phyloP scores from a whole-genome alignment of 2,888 invertebrate species.

The Mesopsocus fuscifrons region DNA sequence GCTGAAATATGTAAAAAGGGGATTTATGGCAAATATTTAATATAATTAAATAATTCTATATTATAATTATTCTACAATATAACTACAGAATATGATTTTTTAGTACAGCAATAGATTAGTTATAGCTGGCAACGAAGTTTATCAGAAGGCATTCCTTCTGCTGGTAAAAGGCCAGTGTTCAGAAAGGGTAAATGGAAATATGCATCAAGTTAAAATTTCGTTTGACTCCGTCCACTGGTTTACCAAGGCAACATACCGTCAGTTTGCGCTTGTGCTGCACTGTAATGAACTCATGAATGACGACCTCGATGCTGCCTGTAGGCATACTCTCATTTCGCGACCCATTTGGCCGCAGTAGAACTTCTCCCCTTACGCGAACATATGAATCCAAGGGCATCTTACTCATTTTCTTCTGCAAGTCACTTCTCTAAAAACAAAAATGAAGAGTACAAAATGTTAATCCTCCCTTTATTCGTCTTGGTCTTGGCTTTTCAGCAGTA shows the following conservation, averaged over 20 bases:
- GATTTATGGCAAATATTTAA: too few species aligned
- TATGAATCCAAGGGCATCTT: slow-evolving; percentile 27
- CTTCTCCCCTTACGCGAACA: slow-evolving; percentile 25
- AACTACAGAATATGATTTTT: too few species aligned
- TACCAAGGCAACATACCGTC: too few species aligned
- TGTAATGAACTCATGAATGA: slow-evolving; percentile 23
- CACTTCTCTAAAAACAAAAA: slow-evolving; percentile 7
- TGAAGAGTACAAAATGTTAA: slow-evolving; percentile 3
- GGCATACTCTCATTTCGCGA: slow-evolving; percentile 26
- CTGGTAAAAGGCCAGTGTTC: too few species aligned
- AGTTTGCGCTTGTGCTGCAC: slow-evolving; percentile 21
- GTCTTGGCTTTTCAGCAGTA: not conserved
- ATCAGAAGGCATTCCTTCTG: too few species aligned
- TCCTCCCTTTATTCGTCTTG: not conserved
- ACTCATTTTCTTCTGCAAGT: slow-evolving; percentile 14
- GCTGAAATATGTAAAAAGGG: not conserved
- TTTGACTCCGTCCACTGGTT: too few species aligned
- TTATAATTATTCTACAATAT: too few species aligned
- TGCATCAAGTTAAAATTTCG: too few species aligned
- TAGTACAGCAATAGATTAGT: too few species aligned
- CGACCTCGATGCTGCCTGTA: slow-evolving; percentile 29
- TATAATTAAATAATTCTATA: too few species aligned
- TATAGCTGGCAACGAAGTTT: too few species aligned
- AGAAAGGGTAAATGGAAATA: too few species aligned
- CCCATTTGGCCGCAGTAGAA: slow-evolving; percentile 22